These are phyloP conservation scores for Nothocercus nigrocapillus DNA, from an alignment of 2,113 vertebrate species.

Conservation along the genomic window DNA sequence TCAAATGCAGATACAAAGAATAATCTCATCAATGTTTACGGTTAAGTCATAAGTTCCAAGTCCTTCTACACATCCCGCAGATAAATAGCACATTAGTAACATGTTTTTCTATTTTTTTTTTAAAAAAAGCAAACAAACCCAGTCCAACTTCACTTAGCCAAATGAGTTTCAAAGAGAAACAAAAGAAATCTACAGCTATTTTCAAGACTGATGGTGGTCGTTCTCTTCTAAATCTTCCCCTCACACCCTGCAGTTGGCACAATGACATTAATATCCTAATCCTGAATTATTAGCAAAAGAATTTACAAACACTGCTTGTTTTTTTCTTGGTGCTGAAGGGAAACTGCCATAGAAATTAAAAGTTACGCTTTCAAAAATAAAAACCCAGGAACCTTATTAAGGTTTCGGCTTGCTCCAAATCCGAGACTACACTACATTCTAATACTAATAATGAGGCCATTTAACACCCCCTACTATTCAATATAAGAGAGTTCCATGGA, in stretches of 20 bases:
- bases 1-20: neutral
- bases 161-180: slow-evolving; percentile 29
- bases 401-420: slow-evolving; percentile 23
- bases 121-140: slow-evolving; percentile 12
- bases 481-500: neutral
- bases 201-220: neutral
- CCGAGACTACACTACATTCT: neutral
- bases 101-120: neutral
- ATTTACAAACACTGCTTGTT: slow-evolving; percentile 29
- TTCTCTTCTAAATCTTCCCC: neutral
- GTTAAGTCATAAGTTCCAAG: neutral
- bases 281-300: slow-evolving; percentile 40
- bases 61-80: neutral
- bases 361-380: neutral
- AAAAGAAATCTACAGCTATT: slow-evolving; percentile 39
- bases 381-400: slow-evolving; percentile 25
- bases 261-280: slow-evolving; percentile 36
- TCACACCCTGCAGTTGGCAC: neutral
- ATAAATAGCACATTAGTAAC: slow-evolving; percentile 32
- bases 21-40: neutral
- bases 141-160: slow-evolving; percentile 15
- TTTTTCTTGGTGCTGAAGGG: slow-evolving; percentile 28
- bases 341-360: slow-evolving; percentile 22
- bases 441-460: slow-evolving; percentile 24
- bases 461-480: neutral